Base-by-base conservation (phyloP, 1,140 invertebrate genomes). In the Ceratina japonica region DNA sequence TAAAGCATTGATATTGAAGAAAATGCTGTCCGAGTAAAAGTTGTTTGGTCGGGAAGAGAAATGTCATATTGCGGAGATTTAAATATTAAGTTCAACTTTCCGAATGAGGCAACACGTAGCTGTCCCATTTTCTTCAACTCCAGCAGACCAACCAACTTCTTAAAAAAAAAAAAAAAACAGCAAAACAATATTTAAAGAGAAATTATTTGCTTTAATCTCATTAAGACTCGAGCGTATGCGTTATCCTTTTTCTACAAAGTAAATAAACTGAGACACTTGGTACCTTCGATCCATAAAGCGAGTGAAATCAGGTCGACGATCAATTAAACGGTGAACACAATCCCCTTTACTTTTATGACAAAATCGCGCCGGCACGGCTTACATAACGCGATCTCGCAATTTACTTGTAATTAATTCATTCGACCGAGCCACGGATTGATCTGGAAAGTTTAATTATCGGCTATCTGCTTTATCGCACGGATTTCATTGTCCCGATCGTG, bases 401-500 rank as follows among this genome's bases (percentile, higher is more conserved):
- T 69, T 73, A 65, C 69, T 51, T 10, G 76, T 79, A 79, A 79
- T 79, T 79, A 74, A 79, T 79, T 79, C 71, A 52, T 79, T 79
- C 70, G 10, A n/a, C 61, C 20, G 18, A 5, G n/a, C 51, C 65
- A 20, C 8, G 13, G 61, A 64, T 77, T 37, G 74, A 77, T 80
- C 65, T 70, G 44, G 59, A 64, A 80, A 80, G 31, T 71, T 77
- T 77, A 76, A 77, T 80, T 65, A 71, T 74, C 24, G 63, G 49
- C 76, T 80, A 80, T 77, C 65, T 49, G 51, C 62, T 59, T 75
- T 69, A 80, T 80, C 78, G 78, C 68, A 64, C 68, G 62, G 78
- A 80, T 69, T 80, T 69, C 72, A 75, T 80, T 80, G 72, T 80
- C 72, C 77, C 54, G 58, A 75, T 80, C 78, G 58, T 62, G 78